Evolutionary conservation across 2,113 vertebrate genomes (phyloP), one percentile per base, ranked within the genome.

Genomic region (Pao palembangensis): DNA sequence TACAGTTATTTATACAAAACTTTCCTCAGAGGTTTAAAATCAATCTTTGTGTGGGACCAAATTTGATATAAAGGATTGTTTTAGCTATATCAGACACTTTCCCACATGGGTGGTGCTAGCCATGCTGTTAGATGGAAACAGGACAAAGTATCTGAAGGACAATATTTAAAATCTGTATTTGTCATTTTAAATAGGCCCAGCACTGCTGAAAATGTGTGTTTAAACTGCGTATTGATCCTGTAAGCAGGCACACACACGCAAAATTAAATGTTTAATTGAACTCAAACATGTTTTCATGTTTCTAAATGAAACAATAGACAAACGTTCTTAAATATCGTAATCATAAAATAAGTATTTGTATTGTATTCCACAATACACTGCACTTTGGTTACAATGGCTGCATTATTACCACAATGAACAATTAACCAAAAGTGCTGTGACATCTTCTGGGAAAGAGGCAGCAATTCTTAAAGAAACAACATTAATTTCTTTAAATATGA

Each of bases 231-330:
- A 58, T 16, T 16, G 8, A 54, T 34, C 28, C 19, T 64, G 65
- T 44, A 67, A 55, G 7, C 23, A n/a, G 47, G 25, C 52, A 72
- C 55, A 25, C 15, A 41, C 75, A 84, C 71, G 79, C 77, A 78
- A 76, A 80, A 75, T 56, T 28, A 82, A 67, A 80, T 60, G 69
- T 85, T 82, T 65, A 82, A 80, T 84, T 69, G 61, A 85, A 76
- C 76, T 79, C 71, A 81, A 81, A 83, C 78, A 54, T 76, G 50
- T 55, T 57, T 57, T 67, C 72, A 76, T 82, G 73, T 74, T 70
- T 80, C 78, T 23, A 62, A 71, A 81, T 67, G 66, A 78, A 82
- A 86, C 79, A 63, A 79, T 6, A 67, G 21, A 49, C 14, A 42
- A 31, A 34, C 31, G 34, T 38, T 58, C 34, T 58, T 58, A 55